Conservation (phyloP, 1,140 invertebrate genomes). For the Geopemphigus sp. region DNA sequence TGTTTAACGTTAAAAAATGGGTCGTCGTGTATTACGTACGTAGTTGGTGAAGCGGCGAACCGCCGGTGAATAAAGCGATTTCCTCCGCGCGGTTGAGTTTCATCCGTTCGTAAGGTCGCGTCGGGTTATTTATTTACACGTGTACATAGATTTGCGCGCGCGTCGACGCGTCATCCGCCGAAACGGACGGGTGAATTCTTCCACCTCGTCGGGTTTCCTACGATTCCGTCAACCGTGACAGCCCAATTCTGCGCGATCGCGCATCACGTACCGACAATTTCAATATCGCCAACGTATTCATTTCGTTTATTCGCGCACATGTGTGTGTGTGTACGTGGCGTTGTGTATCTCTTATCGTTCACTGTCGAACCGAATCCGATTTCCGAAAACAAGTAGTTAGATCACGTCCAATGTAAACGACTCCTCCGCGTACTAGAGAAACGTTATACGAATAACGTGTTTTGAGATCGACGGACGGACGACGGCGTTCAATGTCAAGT, state of each 20-base stretch:
- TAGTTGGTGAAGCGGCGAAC: too few relatives aligned
- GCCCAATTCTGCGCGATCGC: neutral
- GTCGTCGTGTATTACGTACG: too few relatives aligned
- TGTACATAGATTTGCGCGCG: neutral
- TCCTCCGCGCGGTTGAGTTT: too few relatives aligned
- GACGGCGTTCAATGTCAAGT: slow-evolving; percentile 23
- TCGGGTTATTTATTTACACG: too few relatives aligned
- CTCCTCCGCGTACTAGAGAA: neutral
- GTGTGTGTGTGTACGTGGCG: too few relatives aligned
- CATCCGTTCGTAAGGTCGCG: neutral
- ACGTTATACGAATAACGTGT: neutral
- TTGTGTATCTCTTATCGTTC: too few relatives aligned
- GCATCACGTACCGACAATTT: too few relatives aligned
- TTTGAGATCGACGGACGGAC: slow-evolving; percentile 13
- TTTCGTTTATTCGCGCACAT: too few relatives aligned
- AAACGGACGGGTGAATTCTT: neutral
- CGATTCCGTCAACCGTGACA: neutral
- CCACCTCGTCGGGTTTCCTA: neutral
- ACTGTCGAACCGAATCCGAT: neutral
- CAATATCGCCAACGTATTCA: too few relatives aligned
- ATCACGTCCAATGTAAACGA: neutral
- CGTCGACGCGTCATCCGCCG: neutral
- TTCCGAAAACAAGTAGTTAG: neutral
- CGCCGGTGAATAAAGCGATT: too few relatives aligned
- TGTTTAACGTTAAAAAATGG: too few relatives aligned